These are phyloP conservation scores for Uloborus diversus DNA, from an alignment of 1,140 invertebrate species.

Conservation along the genomic window DNA sequence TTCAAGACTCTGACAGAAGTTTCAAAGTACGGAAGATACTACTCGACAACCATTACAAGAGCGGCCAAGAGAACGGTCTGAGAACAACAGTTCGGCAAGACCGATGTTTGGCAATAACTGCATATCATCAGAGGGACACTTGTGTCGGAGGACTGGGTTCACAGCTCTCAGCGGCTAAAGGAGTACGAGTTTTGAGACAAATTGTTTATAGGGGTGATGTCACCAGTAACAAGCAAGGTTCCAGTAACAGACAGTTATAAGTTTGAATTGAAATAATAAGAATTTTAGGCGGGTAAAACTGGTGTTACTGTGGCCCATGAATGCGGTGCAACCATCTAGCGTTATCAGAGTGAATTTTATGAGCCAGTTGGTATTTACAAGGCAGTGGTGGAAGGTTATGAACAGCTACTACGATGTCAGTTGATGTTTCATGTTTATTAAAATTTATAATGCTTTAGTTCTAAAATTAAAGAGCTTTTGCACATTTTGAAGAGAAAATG, in stretches of 20 bases:
- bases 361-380: too few species aligned
- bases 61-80: too few species aligned
- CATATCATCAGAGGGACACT: neutral
- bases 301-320: too few species aligned
- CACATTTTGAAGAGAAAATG: too few species aligned
- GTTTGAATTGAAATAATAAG: neutral
- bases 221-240: neutral
- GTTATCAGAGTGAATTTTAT: too few species aligned
- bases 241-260: neutral
- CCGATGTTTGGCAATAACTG: slow-evolving; percentile 12
- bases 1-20: slow-evolving; percentile 1
- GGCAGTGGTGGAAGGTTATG: too few species aligned
- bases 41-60: neutral
- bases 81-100: neutral
- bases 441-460: too few species aligned
- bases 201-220: slow-evolving; percentile 16
- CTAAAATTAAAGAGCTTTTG: too few species aligned
- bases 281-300: too few species aligned
- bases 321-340: too few species aligned
- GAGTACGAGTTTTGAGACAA: slow-evolving; percentile 4
- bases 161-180: neutral
- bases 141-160: neutral
- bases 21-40: slow-evolving; percentile 10
- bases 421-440: too few species aligned
- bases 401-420: too few species aligned